phyloP scores from a whole-genome alignment of 2,113 vertebrate species.

The Ranitomeya imitator region DNA sequence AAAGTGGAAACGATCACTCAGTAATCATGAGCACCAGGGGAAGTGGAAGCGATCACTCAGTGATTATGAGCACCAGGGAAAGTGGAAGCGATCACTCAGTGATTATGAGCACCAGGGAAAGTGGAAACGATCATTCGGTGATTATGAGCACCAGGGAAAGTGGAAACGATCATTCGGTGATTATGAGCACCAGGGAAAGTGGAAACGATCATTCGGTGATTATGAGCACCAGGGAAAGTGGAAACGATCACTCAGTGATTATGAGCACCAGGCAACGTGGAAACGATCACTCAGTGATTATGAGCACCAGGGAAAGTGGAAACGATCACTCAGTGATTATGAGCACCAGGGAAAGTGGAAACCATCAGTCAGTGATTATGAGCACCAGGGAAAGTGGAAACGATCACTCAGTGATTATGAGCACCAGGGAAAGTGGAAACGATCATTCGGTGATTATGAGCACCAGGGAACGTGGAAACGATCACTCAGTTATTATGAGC shows the following conservation, averaged over 20 bases:
- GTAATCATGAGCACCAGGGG: neutral
- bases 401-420: neutral
- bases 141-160: neutral
- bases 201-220: no score
- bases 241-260: neutral
- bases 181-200: neutral
- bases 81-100: neutral
- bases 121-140: neutral
- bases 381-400: neutral
- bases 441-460: neutral
- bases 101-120: no score
- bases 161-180: neutral
- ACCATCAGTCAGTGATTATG: neutral
- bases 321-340: no score
- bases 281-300: neutral
- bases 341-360: no score
- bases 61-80: neutral
- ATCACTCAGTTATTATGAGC: neutral
- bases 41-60: neutral
- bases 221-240: neutral
- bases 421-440: neutral
- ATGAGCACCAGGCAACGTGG: neutral
- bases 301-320: neutral
- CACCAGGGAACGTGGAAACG: neutral
- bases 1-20: neutral